Evolutionary conservation across 2,888 invertebrate genomes (phyloP).

Genomic region (Alviniconcha strummeri): DNA sequence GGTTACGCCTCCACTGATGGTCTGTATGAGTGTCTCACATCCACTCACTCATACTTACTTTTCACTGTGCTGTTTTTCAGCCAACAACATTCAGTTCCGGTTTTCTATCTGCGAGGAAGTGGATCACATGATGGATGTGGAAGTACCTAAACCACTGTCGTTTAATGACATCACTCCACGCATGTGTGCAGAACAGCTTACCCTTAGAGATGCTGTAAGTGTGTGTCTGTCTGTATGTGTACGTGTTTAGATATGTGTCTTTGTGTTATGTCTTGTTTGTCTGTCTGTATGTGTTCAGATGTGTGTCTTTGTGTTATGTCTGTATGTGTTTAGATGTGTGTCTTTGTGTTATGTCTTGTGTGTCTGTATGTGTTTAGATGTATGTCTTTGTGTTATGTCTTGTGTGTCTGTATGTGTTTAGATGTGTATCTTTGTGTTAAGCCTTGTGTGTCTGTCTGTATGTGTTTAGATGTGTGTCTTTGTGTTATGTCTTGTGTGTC

Average conservation of each 20-base stretch:
- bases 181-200: slow-evolving; percentile 93
- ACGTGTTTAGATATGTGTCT: background rate
- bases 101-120: slow-evolving; percentile 65
- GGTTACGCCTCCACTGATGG: too few species aligned
- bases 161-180: slow-evolving; percentile 60
- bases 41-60: background rate
- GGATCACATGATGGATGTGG: slow-evolving; percentile 60
- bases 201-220: slow-evolving; percentile 93
- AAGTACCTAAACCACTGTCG: slow-evolving; percentile 55
- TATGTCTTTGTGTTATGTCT: too few species aligned
- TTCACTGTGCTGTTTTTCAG: slow-evolving; percentile 36
- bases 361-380: background rate
- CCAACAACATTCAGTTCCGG: slow-evolving; percentile 57
- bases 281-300: too few species aligned
- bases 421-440: too few species aligned
- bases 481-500: background rate
- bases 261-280: too few species aligned
- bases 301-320: background rate
- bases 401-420: too few species aligned
- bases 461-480: too few species aligned
- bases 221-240: background rate
- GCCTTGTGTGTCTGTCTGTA: background rate
- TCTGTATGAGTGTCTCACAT: background rate
- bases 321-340: too few species aligned
- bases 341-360: background rate